Base-by-base conservation (phyloP, 2,888 invertebrate genomes). In the Leucoma salicis region DNA sequence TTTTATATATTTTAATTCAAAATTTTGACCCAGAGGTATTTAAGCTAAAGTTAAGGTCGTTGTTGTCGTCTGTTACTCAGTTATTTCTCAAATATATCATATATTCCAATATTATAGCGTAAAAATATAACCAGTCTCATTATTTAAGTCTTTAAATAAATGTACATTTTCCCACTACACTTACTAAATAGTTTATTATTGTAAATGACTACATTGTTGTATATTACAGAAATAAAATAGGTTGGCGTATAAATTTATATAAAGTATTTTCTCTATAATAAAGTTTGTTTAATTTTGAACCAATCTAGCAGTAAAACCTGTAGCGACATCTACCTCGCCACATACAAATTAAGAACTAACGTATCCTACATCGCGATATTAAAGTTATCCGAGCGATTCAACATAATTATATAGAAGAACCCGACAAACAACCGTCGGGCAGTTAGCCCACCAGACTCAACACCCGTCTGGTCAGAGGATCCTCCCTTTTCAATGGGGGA, bases 181-280 rank as follows among this genome's bases (percentile, higher is more conserved):
- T 62, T 27, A 11, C 7, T 5, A 49, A 45, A 40, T 66, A 53
- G 51, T 64, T 63, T 60, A 56, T 67, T 51, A 71, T 63, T 77
- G 74, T 76, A 63, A 68, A 78, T 72, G 74, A 67, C 70, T 59
- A 57, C 53, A 59, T 51, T 58, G 57, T 49, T 49, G 43, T 60
- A 49, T 62, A 51, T 66, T 54, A 60, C 63, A 64, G 47, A 69
- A 63, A 70, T 66, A 57, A 78, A 79, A 79, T 77, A 71, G 77
- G 82, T 84, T 85, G 83, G 82, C 79, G 81, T 84, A 83, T 79
- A 75, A 75, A 82, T 86, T 86, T 86, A 80, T 85, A 87, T 79
- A 76, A 84, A 72, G 51, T 82, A 79, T 82, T 80, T 84, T 85
- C 81, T 71, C 67, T 67, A 81, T 47, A 35, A 35, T 29, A 8